These are phyloP conservation scores for Prorops nasuta DNA, from an alignment of 1,140 invertebrate species.

Conservation along the genomic window DNA sequence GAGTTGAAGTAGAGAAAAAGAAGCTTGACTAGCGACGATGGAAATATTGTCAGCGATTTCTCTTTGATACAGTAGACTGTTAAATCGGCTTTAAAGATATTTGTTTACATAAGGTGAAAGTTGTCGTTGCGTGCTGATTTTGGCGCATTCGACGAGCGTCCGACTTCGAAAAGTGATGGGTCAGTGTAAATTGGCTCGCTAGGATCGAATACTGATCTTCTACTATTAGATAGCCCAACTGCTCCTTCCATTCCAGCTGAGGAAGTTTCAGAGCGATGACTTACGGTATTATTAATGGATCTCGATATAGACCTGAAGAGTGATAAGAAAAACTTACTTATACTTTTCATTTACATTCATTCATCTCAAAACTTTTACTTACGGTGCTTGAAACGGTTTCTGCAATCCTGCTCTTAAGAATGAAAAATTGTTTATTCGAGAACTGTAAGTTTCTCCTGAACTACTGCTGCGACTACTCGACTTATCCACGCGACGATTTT, in stretches of 20 bases:
- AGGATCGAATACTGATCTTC: slow-evolving; percentile 63
- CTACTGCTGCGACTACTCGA: slow-evolving; percentile 31
- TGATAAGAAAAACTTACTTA: no score
- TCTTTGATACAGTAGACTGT: not conserved
- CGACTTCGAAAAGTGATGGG: slow-evolving; percentile 82
- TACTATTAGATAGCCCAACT: slow-evolving; percentile 36
- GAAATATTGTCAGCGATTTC: not conserved
- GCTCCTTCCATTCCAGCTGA: slow-evolving; percentile 41
- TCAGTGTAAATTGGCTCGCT: slow-evolving; percentile 92
- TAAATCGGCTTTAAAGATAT: no score
- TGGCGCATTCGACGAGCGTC: slow-evolving; percentile 62
- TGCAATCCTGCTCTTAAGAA: slow-evolving; percentile 47
- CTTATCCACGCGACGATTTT: slow-evolving; percentile 47
- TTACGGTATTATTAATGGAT: slow-evolving; percentile 43
- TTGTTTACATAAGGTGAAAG: slow-evolving; percentile 44
- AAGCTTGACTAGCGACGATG: not conserved
- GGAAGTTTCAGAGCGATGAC: slow-evolving; percentile 28
- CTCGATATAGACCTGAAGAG: slow-evolving; percentile 40
- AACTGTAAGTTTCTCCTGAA: slow-evolving; percentile 39
- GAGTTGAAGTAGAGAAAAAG: no score
- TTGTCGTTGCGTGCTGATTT: slow-evolving; percentile 46
- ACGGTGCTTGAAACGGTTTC: slow-evolving; percentile 46
- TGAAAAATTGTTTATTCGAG: slow-evolving; percentile 47
- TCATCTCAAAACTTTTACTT: slow-evolving; percentile 23
- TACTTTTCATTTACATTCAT: not conserved